These are phyloP conservation scores for Diloba caeruleocephala DNA, from an alignment of 2,888 invertebrate genomes.

Conservation along the genomic window DNA sequence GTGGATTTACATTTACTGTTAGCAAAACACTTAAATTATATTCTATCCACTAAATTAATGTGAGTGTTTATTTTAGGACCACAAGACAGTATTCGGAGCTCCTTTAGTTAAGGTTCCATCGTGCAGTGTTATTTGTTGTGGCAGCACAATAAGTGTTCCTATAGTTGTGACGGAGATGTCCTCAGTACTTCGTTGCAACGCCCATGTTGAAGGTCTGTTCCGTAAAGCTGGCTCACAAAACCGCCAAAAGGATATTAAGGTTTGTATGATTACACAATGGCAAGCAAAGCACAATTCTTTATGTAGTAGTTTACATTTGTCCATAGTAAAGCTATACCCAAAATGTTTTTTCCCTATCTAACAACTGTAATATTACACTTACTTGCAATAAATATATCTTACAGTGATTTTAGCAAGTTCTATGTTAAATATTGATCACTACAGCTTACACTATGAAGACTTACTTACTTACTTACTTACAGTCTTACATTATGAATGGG, in stretches of 20 bases:
- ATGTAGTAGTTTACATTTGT: no score
- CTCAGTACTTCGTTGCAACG: constrained; percentile 91
- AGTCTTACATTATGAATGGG: no score
- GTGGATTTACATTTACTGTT: constrained; percentile 50
- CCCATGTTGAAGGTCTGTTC: constrained; percentile 95
- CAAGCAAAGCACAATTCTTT: no score
- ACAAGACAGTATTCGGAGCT: constrained; percentile 85
- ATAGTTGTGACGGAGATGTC: constrained; percentile 92
- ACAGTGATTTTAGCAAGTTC: no score
- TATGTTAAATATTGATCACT: no score
- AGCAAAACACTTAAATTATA: background rate
- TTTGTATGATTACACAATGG: constrained; percentile 67
- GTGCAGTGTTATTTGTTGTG: constrained; percentile 90
- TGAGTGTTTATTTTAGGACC: constrained; percentile 69
- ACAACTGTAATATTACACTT: no score
- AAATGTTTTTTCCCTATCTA: no score
- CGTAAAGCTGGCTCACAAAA: constrained; percentile 96
- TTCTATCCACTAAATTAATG: constrained; percentile 1
- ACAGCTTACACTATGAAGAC: no score
- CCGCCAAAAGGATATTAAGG: constrained; percentile 95
- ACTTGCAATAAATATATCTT: no score
- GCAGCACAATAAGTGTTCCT: constrained; percentile 92
- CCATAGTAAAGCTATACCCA: no score
- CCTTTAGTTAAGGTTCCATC: constrained; percentile 84
- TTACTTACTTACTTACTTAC: no score